phyloP scores from a whole-genome alignment of 2,888 invertebrate species.

The Eulithis testata region DNA sequence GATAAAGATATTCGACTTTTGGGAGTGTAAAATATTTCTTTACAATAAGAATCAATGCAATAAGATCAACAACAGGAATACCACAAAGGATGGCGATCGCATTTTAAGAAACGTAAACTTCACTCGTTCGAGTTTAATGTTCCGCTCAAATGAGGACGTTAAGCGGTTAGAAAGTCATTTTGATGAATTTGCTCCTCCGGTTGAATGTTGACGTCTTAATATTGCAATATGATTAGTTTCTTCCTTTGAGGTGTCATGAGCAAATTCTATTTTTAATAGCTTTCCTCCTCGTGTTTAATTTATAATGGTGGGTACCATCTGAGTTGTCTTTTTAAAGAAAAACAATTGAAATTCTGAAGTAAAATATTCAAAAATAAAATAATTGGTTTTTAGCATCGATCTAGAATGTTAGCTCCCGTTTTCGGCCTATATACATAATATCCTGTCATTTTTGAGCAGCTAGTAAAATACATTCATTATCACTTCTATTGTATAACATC shows the following conservation, averaged over 20 bases:
- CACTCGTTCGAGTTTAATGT: constrained; percentile 65
- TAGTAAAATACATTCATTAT: too few relatives aligned
- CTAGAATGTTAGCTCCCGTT: too few relatives aligned
- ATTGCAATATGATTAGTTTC: constrained; percentile 40
- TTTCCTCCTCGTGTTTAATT: neutral
- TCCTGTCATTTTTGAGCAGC: too few relatives aligned
- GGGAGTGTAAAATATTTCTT: too few relatives aligned
- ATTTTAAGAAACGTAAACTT: neutral
- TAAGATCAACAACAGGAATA: neutral
- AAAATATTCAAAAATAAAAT: too few relatives aligned
- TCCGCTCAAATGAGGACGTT: constrained; percentile 62
- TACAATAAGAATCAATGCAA: too few relatives aligned
- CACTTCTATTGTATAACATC: too few relatives aligned
- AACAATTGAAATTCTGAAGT: too few relatives aligned
- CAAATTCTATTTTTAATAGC: constrained; percentile 25
- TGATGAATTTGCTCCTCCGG: constrained; percentile 40
- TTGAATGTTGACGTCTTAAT: constrained; percentile 39
- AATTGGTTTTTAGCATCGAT: too few relatives aligned
- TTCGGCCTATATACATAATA: too few relatives aligned
- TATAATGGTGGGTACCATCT: neutral
- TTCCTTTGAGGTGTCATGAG: constrained; percentile 29
- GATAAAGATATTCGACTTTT: too few relatives aligned
- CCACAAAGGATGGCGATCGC: neutral
- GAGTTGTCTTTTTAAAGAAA: too few relatives aligned
- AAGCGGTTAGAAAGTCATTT: constrained; percentile 51